A percentile compares a stretch with the other conserved stretches of the same genome.
These are phyloP conservation scores for Vidua macroura DNA, from an alignment of 2,113 vertebrate species.

Conservation along the genomic window DNA sequence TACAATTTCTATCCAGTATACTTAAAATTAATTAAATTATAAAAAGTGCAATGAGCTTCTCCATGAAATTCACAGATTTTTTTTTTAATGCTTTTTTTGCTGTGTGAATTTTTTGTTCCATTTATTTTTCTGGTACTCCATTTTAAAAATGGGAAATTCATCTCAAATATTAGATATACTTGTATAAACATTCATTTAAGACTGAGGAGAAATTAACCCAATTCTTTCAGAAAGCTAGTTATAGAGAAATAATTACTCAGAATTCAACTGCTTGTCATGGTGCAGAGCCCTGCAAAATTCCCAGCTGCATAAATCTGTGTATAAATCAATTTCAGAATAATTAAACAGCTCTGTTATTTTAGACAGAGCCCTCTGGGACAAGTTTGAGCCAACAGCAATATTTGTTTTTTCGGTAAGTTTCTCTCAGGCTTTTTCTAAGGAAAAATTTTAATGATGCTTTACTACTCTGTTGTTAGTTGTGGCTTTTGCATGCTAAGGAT, in stretches of 20 bases:
- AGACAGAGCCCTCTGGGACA: neutral
- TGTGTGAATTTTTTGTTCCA: neutral
- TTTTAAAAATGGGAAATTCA: neutral
- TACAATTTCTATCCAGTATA: neutral
- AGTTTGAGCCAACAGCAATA: neutral
- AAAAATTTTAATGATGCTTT: neutral
- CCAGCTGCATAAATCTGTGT: neutral
- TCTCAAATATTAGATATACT: neutral
- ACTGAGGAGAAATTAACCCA: neutral
- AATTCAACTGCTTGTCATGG: neutral
- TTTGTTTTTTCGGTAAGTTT: neutral
- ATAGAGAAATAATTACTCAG: neutral
- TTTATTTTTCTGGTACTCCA: neutral
- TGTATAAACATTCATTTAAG: neutral
- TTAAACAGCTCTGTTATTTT: constrained; percentile 12
- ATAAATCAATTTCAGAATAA: constrained; percentile 35
- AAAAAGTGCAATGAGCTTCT: neutral
- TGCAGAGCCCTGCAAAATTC: neutral
- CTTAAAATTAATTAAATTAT: neutral
- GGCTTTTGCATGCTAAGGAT: neutral
- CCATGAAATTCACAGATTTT: neutral
- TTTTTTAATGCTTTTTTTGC: neutral
- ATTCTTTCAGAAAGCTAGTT: neutral
- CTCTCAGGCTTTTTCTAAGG: neutral
- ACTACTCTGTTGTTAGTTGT: neutral